Evolutionary conservation across 2,113 vertebrate species (phyloP), one percentile per base, ranked within the genome.

Genomic region (Catharus fuscescens): DNA sequence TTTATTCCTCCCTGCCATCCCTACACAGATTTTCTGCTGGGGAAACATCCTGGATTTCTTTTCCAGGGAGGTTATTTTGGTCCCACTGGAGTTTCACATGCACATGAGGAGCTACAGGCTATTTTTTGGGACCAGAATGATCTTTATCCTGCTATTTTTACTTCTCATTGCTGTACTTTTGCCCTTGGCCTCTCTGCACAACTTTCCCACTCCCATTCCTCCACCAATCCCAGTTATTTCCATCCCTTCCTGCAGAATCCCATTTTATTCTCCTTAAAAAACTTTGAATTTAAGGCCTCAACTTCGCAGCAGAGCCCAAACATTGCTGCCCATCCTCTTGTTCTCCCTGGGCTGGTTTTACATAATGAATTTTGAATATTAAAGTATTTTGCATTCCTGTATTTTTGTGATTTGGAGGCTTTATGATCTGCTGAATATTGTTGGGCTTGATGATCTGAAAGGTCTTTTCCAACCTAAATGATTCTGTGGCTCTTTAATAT

Each of bases 101-200:
- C 32, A 47, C 65, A 21, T 3, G 20, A 92, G 72, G 54, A 93
- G 90, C 64, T 13, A 26, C 32, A 38, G 79, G 91, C 80, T 72
- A 23, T 53, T 95, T 96, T 91, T 23, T 69, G 70, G 78, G 26
- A 36, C 45, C 76, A 52, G 36, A 32, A 59, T 28, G 38, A 80
- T 78, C 56, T 92, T 86, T 64, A 65, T 82, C 28, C 34, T 79
- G 87, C 78, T 88, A 93, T 89, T 93, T 93, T 93, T 86, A 76
- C 59, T 21, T 32, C 85, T 85, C 53, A 21, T 47, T 57, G 70
- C 85, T 66, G 60, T 32, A 17, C 31, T 53, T 71, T 84, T 69
- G 77, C 65, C 80, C 76, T 89, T 92, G 67, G 78, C 25, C 71
- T 62, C 40, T 64, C 84, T 65, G 67, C 42, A 52, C 52, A 78